Conservation (phyloP, 2,888 invertebrate genomes). For the Trissoscelio sp. region DNA sequence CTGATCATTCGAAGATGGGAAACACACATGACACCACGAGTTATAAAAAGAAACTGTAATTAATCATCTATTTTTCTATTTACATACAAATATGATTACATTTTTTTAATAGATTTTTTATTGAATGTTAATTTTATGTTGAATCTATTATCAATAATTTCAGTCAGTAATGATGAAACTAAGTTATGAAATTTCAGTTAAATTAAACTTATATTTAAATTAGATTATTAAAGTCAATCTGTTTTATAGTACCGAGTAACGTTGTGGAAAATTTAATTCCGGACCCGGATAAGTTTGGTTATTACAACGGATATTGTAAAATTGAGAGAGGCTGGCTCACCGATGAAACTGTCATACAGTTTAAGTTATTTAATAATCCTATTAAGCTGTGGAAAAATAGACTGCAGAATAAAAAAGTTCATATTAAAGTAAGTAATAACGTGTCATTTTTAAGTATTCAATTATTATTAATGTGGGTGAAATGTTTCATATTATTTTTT, state of each 20-base stretch:
- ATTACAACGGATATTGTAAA: conserved; percentile 85
- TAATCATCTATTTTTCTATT: no score
- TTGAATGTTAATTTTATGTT: no score
- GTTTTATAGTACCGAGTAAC: conserved; percentile 77
- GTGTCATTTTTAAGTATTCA: not conserved
- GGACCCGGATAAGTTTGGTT: conserved; percentile 88
- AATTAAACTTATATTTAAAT: no score
- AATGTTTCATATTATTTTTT: not conserved
- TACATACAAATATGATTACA: not conserved
- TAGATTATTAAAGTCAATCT: not conserved
- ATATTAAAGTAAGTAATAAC: conserved; percentile 86
- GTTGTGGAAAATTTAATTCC: conserved; percentile 80
- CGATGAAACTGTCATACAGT: conserved; percentile 91
- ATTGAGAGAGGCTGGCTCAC: conserved; percentile 94
- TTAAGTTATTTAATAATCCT: conserved; percentile 92
- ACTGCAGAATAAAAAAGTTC: conserved; percentile 87
- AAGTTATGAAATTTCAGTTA: no score
- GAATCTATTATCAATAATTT: no score
- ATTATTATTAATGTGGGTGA: no score
- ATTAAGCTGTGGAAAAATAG: conserved; percentile 90
- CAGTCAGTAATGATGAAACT: no score
- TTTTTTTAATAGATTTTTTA: no score
- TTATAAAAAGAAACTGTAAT: conserved; percentile 84
- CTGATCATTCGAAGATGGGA: conserved; percentile 92
- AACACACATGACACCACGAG: conserved; percentile 88